A percentile compares a stretch with the other conserved stretches of the same genome.
These are phyloP conservation scores for Geopemphigus sp. DNA, from an alignment of 1,140 invertebrate species.

Conservation along the genomic window DNA sequence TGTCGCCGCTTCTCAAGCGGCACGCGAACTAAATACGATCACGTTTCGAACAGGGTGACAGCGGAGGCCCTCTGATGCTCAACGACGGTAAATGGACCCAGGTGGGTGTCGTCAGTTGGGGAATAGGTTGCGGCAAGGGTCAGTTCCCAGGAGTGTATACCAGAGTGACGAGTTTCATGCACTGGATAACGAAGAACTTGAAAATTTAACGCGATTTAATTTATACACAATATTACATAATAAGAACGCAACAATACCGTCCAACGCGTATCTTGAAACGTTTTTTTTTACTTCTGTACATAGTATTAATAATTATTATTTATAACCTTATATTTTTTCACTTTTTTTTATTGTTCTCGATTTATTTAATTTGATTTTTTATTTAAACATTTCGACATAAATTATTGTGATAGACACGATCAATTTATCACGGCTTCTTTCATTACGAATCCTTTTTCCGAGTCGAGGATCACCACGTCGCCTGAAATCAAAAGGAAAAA, in stretches of 20 bases:
- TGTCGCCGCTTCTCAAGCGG: too few species aligned
- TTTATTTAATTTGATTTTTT: conserved; percentile 15
- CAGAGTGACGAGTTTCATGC: conserved; percentile 70
- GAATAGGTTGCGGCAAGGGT: conserved; percentile 87
- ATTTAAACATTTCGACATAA: not conserved
- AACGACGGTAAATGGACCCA: conserved; percentile 75
- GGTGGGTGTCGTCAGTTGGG: conserved; percentile 90
- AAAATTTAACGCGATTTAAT: conserved; percentile 55
- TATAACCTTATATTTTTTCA: conserved; percentile 34
- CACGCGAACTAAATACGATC: not conserved
- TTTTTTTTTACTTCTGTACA: conserved; percentile 28
- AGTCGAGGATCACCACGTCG: conserved; percentile 26
- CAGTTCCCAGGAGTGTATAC: conserved; percentile 89
- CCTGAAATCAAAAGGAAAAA: conserved; percentile 25
- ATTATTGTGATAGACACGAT: conserved; percentile 5
- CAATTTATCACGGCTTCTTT: not conserved
- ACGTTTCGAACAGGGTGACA: conserved; percentile 71
- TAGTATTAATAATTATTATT: conserved; percentile 32
- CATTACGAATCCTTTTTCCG: conserved; percentile 3
- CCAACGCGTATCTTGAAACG: not conserved
- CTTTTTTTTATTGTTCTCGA: conserved; percentile 35
- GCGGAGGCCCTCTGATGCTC: conserved; percentile 84
- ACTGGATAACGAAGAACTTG: conserved; percentile 74
- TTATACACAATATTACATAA: too few species aligned
- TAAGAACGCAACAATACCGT: not conserved